Evolutionary conservation across 2,113 vertebrate genomes (phyloP), one percentile per base, ranked within the genome.

Genomic region (Danionella cerebrum): DNA sequence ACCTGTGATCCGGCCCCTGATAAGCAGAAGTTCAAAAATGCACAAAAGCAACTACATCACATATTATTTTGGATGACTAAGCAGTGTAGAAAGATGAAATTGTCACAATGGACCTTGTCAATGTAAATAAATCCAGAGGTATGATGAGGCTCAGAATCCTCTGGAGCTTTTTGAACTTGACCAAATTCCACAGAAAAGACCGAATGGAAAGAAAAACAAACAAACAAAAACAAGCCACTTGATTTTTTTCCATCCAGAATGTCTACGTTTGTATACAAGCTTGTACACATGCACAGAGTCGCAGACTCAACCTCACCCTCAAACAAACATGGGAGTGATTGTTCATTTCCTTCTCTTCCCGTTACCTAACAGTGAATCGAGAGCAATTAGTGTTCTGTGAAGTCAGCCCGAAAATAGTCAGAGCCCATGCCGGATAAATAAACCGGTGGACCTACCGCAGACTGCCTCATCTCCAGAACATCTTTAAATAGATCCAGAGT

Each of bases 351-450:
- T 83, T 73, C 80, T 39, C 68, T 88, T 86, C 75, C 83, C 39
- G 58, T 88, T 87, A 86, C 83, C 86, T 84, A 89, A 86, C 83
- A 76, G 79, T 88, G 85, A 85, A 90, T 85, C 82, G 75, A 80
- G 77, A 87, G 84, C 86, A 89, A 88, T 90, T 90, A 90, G 82
- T 82, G 76, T 75, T 53, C 78, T 86, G 84, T 85, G 82, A 87
- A 85, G 84, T 80, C 77, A 82, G 85, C 86, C 86, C 87, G 83
- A 87, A 83, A 87, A 85, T 86, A 84, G 71, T 76, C 74, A 25
- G 45, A 76, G 73, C 78, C 72, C 62, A 69, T 67, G 50, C 60
- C 72, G 86, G 81, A 87, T 87, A 90, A 90, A 89, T 89, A 88
- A 88, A 89, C 87, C 72, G 59, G 35, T 67, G 36, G 83, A 87